A percentile compares a stretch with the other conserved stretches of the same genome.
Conservation (phyloP, 1,140 invertebrate genomes). For the Sinonovacula constricta region DNA sequence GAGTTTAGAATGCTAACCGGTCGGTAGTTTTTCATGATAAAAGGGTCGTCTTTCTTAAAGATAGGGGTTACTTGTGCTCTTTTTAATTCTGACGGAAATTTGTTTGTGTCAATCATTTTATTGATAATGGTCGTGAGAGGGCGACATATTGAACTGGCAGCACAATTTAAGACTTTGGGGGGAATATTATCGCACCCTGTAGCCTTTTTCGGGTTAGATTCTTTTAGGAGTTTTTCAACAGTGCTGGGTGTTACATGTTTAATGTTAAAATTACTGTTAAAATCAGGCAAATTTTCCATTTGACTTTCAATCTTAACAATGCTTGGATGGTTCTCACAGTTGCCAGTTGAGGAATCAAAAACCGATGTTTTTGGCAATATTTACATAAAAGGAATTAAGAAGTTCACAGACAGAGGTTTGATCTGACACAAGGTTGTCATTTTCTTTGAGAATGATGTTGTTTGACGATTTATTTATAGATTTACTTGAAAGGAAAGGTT, state of each 20-base stretch:
- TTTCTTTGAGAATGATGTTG: constrained; percentile 5
- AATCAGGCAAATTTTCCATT: too few species aligned
- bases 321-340: too few species aligned
- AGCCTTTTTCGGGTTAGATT: background rate
- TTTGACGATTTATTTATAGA: background rate
- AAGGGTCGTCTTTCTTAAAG: constrained; percentile 8
- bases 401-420: background rate
- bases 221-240: constrained; percentile 1
- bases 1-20: constrained; percentile 3
- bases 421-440: background rate
- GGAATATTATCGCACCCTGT: constrained; percentile 19
- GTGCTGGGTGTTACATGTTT: background rate
- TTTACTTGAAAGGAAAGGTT: constrained; percentile 20
- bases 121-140: constrained; percentile 10
- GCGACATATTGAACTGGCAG: background rate
- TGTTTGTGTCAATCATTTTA: background rate
- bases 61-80: constrained; percentile 11
- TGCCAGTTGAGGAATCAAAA: too few species aligned
- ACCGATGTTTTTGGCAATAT: background rate
- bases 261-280: background rate
- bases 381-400: background rate
- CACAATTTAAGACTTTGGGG: background rate
- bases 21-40: constrained; percentile 14
- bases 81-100: background rate
- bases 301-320: too few species aligned